Conservation (phyloP, 2,888 invertebrate species). For the Dastarcus helophoroides region DNA sequence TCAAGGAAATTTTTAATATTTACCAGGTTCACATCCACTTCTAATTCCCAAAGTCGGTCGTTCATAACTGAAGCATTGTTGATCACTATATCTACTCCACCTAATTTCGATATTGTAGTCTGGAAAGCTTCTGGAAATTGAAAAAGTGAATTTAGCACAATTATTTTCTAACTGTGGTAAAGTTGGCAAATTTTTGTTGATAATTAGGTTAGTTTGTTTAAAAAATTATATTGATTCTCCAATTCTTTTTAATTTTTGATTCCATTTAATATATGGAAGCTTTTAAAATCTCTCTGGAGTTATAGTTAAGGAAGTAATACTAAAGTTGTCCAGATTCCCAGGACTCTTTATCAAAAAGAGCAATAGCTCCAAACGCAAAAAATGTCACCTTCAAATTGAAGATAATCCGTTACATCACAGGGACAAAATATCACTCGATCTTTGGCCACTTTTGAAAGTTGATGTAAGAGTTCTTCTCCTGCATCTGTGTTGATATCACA, state of each 20-base stretch:
- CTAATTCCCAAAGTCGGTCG: conserved; percentile 32
- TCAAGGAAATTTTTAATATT: conserved; percentile 22
- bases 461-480: conserved; percentile 56
- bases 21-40: conserved; percentile 58
- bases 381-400: conserved; percentile 64
- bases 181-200: too few species aligned
- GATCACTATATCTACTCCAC: conserved; percentile 63
- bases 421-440: conserved; percentile 61
- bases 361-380: too few species aligned
- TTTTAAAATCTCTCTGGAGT: too few species aligned
- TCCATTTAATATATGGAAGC: too few species aligned
- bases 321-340: too few species aligned
- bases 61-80: conserved; percentile 34
- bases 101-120: conserved; percentile 58
- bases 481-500: conserved; percentile 63
- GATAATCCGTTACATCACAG: conserved; percentile 68
- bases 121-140: conserved; percentile 56
- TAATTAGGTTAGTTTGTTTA: too few species aligned
- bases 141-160: too few species aligned
- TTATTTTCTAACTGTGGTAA: too few species aligned
- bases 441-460: conserved; percentile 53
- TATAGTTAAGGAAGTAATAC: too few species aligned
- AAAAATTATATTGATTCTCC: too few species aligned
- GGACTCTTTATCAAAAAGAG: too few species aligned
- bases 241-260: too few species aligned